Conservation (phyloP, 2,888 invertebrate genomes). For the Cataglyphis altisquamis region DNA sequence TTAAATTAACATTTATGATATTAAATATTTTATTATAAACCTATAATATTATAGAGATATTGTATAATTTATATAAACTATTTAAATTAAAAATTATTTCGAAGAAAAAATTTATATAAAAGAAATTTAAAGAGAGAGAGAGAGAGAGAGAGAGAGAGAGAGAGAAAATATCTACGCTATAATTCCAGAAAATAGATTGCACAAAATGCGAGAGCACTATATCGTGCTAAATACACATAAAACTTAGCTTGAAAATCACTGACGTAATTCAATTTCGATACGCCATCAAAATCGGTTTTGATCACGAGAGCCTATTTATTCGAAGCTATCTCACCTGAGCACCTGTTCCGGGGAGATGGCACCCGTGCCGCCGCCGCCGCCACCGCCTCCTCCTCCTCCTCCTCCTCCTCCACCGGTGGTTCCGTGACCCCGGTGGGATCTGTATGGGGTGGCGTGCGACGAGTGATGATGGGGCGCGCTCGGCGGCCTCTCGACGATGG, state of each 20-base stretch:
- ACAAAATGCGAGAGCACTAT: too few species aligned
- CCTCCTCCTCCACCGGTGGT: conserved; percentile 82
- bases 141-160: too few species aligned
- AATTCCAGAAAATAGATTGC: neutral
- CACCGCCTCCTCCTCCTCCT: neutral
- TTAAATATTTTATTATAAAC: neutral
- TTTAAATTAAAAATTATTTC: too few species aligned
- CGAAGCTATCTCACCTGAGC: conserved; percentile 86
- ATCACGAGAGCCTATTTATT: neutral
- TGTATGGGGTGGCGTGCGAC: conserved; percentile 87
- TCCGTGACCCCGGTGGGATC: conserved; percentile 83
- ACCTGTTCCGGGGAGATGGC: conserved; percentile 94
- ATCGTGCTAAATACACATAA: neutral
- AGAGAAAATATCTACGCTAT: neutral
- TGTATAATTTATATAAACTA: neutral
- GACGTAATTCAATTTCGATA: conserved; percentile 18
- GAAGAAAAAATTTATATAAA: too few species aligned
- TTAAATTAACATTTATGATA: neutral
- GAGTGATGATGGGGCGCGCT: conserved; percentile 91
- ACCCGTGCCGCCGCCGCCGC: conserved; percentile 80
- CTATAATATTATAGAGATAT: neutral
- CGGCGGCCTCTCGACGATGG: conserved; percentile 94
- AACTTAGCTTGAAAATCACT: neutral
- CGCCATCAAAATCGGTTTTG: neutral
- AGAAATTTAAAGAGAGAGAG: neutral